These are phyloP conservation scores for Pristionchus pacificus DNA, from an alignment of 1,140 invertebrate genomes.

Conservation along the genomic window DNA sequence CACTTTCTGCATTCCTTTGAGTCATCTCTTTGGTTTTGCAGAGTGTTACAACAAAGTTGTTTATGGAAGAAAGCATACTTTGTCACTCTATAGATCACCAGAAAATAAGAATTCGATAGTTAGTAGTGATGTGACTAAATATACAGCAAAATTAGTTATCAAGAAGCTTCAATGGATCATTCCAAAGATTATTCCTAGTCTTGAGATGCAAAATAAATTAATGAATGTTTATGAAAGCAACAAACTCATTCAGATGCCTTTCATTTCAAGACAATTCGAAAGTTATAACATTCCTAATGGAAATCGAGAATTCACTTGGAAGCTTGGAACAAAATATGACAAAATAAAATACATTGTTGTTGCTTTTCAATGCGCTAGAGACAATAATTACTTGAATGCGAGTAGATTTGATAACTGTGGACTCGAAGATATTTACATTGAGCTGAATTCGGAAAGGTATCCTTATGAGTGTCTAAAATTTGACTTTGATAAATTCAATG, in stretches of 20 bases:
- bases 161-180: slow-evolving; percentile 34
- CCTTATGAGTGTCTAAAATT: slow-evolving; percentile 40
- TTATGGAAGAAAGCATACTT: slow-evolving; percentile 32
- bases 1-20: slow-evolving; percentile 31
- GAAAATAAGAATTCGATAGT: slow-evolving; percentile 28
- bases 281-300: slow-evolving; percentile 31
- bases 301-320: slow-evolving; percentile 37
- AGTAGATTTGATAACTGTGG: slow-evolving; percentile 36
- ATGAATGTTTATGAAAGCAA: slow-evolving; percentile 33
- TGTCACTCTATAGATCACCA: slow-evolving; percentile 34
- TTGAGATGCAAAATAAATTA: slow-evolving; percentile 39
- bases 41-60: slow-evolving; percentile 37
- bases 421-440: slow-evolving; percentile 33
- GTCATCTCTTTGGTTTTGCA: slow-evolving; percentile 38
- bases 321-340: slow-evolving; percentile 37
- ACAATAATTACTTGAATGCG: slow-evolving; percentile 38
- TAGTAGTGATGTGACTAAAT: slow-evolving; percentile 18
- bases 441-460: slow-evolving; percentile 37
- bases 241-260: slow-evolving; percentile 28
- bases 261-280: slow-evolving; percentile 40
- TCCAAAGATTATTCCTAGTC: slow-evolving; percentile 31
- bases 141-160: slow-evolving; percentile 30
- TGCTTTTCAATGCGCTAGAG: slow-evolving; percentile 30
- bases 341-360: slow-evolving; percentile 41
- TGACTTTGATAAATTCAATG: slow-evolving; percentile 36